Evolutionary conservation across 2,888 invertebrate species (phyloP), one percentile per base, ranked within the genome.

Genomic region (Lithophane ornitopus): DNA sequence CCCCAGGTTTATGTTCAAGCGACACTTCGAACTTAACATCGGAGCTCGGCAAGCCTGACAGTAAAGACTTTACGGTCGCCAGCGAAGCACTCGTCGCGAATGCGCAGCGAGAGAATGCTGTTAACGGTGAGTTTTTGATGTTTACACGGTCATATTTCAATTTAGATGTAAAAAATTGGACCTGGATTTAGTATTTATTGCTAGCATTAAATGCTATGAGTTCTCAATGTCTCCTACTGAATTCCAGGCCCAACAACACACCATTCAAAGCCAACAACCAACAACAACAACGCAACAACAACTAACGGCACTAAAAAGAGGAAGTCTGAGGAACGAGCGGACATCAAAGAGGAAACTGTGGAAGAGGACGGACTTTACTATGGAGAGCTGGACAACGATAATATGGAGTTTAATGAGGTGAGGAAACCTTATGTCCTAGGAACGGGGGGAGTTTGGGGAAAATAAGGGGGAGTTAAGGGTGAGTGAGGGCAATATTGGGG

Each of bases 11-110:
- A 0, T 96, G 96, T 63, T 95, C 94, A 22, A 82, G 98, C 97
- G 95, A 98, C 97, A 79, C 94, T 97, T 88, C 98, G 97, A 92
- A 97, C 97, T 76, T 97, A 97, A 62, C 91, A 0, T 89, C 92
- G n/a, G 91, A 91, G 63, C 82, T 86, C 0, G 80, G 89, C 70
- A 90, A 88, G 71, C 78, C 90, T 0, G 94, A 93, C 74, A 87
- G 81, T 56, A 93, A 94, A 72, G 94, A 95, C 92, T 95, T 92
- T 90, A 92, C 95, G 14, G 94, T 94, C 1, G 96, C 95, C 46
- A 94, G 94, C 82, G 95, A 95, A 49, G 95, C 95, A 0, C 88
- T 95, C 0, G 92, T 96, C 4, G 94, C 94, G 16, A 92, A 93
- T 82, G 95, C 94, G 56, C 93, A 93, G 70, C 79, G 92, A 0